A percentile compares a stretch with the other conserved stretches of the same genome.
Conservation (phyloP, 2,797 vertebrate genomes). For the Alcedo atthis region DNA sequence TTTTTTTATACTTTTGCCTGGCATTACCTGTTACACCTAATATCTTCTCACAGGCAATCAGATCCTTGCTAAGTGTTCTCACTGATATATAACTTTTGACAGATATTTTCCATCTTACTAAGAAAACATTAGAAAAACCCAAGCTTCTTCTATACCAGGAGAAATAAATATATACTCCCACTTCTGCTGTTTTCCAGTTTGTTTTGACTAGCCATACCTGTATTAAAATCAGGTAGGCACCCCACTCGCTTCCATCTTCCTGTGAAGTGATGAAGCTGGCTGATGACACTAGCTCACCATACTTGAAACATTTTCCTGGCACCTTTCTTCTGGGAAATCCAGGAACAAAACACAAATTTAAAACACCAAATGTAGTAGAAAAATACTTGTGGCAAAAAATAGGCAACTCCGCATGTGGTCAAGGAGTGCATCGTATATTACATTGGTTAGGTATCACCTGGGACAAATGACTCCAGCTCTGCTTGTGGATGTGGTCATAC, state of each 20-base stretch:
- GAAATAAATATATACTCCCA: background rate
- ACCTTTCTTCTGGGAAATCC: background rate
- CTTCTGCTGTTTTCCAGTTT: background rate
- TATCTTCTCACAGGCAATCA: background rate
- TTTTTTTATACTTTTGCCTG: background rate
- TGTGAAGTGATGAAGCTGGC: background rate
- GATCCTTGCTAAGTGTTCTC: background rate
- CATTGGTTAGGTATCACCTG: background rate
- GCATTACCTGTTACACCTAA: background rate
- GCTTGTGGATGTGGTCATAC: background rate
- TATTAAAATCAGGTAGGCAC: background rate
- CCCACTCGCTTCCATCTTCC: background rate
- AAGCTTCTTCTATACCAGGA: background rate
- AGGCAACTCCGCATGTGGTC: background rate
- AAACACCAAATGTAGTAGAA: background rate
- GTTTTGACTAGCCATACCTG: background rate
- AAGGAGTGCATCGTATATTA: background rate
- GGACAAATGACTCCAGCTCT: accelerated
- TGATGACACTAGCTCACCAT: background rate
- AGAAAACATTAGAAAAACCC: background rate
- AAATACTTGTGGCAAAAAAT: background rate
- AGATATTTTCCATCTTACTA: background rate
- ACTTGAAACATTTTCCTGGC: background rate
- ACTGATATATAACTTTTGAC: background rate
- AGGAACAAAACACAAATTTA: background rate